Evolutionary conservation across 2,888 invertebrate genomes (phyloP), one percentile per base, ranked within the genome.

Genomic region (Ormia ochracea): DNA sequence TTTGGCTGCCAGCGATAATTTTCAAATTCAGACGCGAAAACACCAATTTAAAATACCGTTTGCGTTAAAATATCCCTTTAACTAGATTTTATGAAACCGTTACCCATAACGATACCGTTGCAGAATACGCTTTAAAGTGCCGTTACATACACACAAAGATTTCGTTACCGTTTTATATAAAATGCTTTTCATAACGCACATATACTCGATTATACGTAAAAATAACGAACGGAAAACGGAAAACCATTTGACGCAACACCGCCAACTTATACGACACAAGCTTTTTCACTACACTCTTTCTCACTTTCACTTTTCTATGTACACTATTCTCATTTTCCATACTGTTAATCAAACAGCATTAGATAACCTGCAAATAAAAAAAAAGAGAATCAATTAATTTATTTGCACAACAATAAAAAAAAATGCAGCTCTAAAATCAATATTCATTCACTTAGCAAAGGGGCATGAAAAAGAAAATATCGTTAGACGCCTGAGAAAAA

Each of bases 41-140:
- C 14, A 14, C 38, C 17, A 41, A 14, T 12, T 41, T 41, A 1
- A 41, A 14, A 41, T 14, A 43, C 3, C 43, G 19, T 5, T 7
- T 1, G 19, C 43, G 43, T n/a, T n/a, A 19, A 43, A 19, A 43
- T 9, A 2, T 19, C 19, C 17, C 14, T 19, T 19, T 10, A 1
- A 6, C 10, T 19, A 19, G 2, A 14, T 23, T 23, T 26, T 26
- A 14, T 26, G 14, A 26, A n/a, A n/a, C 12, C 48, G 26, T n/a
- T 48, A 26, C n/a, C 26, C 4, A 21, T 10, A 45, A 21, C 19
- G 21, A 9, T n/a, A 48, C 48, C 48, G 48, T 48, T 50, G 26
- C 26, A 56, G 21, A 36, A 19, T 36, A 56, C 56, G 56, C 56
- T 58, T 58, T 41, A 14, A 58, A 58, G 36, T 58, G 26, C 58